Percentiles rank a stretch among this genome's conserved stretches.
Conservation (phyloP, 1,140 invertebrate species). For the Drosophila virilis region DNA sequence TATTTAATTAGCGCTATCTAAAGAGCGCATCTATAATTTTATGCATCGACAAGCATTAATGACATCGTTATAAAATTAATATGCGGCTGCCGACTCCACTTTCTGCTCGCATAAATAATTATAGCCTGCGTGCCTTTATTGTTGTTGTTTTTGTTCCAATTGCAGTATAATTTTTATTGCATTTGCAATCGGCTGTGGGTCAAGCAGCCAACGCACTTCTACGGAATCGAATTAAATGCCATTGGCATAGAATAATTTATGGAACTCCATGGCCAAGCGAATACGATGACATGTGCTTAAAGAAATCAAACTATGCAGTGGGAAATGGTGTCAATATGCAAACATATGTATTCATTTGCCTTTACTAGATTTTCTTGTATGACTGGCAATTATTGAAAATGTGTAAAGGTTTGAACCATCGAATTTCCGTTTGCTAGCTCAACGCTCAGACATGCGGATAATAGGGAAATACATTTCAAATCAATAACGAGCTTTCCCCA, state of each 20-base stretch:
- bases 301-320: too few species aligned
- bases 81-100: constrained; percentile 46
- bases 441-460: too few species aligned
- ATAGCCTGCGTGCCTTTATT: constrained; percentile 17
- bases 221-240: background rate
- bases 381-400: too few species aligned
- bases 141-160: background rate
- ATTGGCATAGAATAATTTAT: constrained; percentile 6
- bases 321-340: too few species aligned
- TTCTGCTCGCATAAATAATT: constrained; percentile 58
- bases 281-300: too few species aligned
- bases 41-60: constrained; percentile 78
- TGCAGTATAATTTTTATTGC: background rate
- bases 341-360: too few species aligned
- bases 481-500: too few species aligned
- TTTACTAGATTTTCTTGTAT: too few species aligned
- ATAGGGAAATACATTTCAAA: too few species aligned
- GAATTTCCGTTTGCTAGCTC: too few species aligned
- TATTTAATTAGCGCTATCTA: constrained; percentile 82
- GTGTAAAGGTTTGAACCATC: too few species aligned
- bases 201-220: constrained; percentile 5
- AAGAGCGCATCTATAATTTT: constrained; percentile 78
- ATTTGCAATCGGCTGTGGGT: background rate
- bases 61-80: constrained; percentile 74
- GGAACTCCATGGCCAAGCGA: background rate